Percentiles rank a stretch among this genome's conserved stretches.
Evolutionary conservation across 2,888 invertebrate genomes (phyloP).

Genomic region (Pterobdella sp.): DNA sequence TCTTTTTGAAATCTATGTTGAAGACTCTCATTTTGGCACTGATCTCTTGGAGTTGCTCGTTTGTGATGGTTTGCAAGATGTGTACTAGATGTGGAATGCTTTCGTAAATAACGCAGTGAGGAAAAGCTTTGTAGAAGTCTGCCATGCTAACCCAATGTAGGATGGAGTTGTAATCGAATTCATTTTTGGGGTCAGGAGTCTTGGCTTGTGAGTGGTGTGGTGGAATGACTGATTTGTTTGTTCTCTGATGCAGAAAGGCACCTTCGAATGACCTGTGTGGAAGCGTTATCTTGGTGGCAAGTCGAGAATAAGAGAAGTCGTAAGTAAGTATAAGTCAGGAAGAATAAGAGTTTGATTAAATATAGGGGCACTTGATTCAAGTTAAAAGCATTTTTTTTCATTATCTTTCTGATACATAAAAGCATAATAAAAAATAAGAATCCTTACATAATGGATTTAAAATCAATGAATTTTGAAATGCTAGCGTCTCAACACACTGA

Average conservation of each 20-base stretch:
- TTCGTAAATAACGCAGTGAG: conserved; percentile 31
- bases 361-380: too few species aligned
- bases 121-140: conserved; percentile 33
- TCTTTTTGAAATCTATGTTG: conserved; percentile 29
- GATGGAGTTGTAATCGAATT: conserved; percentile 26
- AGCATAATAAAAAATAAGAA: too few species aligned
- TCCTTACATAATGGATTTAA: too few species aligned
- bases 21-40: conserved; percentile 31
- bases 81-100: conserved; percentile 32
- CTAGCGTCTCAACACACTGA: neutral
- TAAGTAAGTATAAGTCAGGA: too few species aligned
- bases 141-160: conserved; percentile 33
- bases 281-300: too few species aligned
- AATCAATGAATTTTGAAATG: neutral
- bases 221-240: conserved; percentile 45
- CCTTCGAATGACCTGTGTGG: conserved; percentile 30
- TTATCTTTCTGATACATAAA: too few species aligned
- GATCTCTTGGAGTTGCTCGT: conserved; percentile 15
- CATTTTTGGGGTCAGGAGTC: conserved; percentile 34
- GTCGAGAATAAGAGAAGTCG: too few species aligned
- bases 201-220: conserved; percentile 24
- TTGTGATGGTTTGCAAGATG: conserved; percentile 23
- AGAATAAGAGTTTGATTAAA: too few species aligned
- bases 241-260: conserved; percentile 8
- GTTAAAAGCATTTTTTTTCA: neutral